phyloP scores from a whole-genome alignment of 1,140 invertebrate species.

The Drosophila arawakana region DNA sequence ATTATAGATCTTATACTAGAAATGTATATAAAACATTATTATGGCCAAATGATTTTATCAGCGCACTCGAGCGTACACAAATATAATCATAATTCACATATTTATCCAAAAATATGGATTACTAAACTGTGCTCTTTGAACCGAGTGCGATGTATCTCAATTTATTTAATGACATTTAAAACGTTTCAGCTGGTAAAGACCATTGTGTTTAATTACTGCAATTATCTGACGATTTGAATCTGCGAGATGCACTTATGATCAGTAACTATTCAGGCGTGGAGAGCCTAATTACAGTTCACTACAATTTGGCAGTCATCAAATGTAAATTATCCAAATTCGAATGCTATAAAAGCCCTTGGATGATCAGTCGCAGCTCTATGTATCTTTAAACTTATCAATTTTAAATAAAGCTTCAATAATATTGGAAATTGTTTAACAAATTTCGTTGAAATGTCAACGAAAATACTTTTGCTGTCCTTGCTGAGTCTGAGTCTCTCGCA shows the following conservation, averaged over 20 bases:
- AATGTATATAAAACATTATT: slow-evolving; percentile 18
- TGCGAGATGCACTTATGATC: slow-evolving; percentile 19
- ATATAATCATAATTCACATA: not conserved
- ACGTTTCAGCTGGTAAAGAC: not conserved
- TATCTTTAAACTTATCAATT: slow-evolving; percentile 13
- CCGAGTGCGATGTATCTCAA: not conserved
- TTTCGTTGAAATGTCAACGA: slow-evolving; percentile 36
- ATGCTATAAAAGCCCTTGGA: slow-evolving; percentile 56
- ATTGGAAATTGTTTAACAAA: not conserved
- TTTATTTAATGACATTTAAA: slow-evolving; percentile 6
- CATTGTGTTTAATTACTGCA: slow-evolving; percentile 19
- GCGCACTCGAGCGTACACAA: slow-evolving; percentile 42
- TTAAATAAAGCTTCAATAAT: not conserved
- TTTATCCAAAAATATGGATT: slow-evolving; percentile 4
- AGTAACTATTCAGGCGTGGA: slow-evolving; percentile 41
- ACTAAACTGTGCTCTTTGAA: slow-evolving; percentile 26
- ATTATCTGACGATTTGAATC: not conserved
- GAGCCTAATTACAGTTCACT: slow-evolving; percentile 11
- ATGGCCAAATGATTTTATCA: slow-evolving; percentile 42
- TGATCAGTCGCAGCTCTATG: slow-evolving; percentile 10
- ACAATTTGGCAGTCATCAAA: slow-evolving; percentile 53
- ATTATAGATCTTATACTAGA: slow-evolving; percentile 23
- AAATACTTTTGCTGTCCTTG: slow-evolving; percentile 28
- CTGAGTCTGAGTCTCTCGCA: slow-evolving; percentile 48
- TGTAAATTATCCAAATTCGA: slow-evolving; percentile 29